These are phyloP conservation scores for Taxidea taxus DNA, from an alignment of 2,113 vertebrate species.

Conservation along the genomic window DNA sequence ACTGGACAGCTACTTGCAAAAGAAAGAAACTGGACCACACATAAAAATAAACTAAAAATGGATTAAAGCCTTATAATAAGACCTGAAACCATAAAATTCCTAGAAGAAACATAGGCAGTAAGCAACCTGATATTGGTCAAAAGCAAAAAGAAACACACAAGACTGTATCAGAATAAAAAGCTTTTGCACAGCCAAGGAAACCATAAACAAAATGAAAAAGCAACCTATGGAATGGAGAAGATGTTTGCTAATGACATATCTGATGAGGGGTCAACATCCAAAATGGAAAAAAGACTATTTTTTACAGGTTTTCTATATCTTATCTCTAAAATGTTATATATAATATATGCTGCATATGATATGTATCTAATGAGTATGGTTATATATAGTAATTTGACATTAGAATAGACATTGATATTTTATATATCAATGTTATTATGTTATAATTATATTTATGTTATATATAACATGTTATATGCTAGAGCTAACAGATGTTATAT, in stretches of 20 bases:
- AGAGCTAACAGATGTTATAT: not conserved
- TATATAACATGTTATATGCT: not conserved
- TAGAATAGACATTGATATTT: not conserved
- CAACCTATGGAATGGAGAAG: not conserved
- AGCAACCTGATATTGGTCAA: not conserved
- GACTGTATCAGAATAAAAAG: not conserved
- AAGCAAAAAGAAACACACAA: not conserved
- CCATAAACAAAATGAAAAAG: not conserved
- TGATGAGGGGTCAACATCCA: not conserved
- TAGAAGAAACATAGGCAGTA: not conserved
- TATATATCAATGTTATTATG: no score
- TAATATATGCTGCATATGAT: not conserved
- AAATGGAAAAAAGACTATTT: not conserved
- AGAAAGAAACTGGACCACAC: not conserved
- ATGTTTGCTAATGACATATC: not conserved
- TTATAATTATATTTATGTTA: not conserved
- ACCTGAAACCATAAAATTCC: not conserved
- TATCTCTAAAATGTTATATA: not conserved
- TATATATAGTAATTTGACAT: not conserved
- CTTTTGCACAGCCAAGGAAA: not conserved
- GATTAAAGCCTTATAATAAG: not conserved
- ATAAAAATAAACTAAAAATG: not conserved
- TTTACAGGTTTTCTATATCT: not conserved
- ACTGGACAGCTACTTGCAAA: not conserved
- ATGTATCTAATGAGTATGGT: not conserved